These are phyloP conservation scores for Drosophila willistoni DNA, from an alignment of 1,140 invertebrate genomes.

Conservation along the genomic window DNA sequence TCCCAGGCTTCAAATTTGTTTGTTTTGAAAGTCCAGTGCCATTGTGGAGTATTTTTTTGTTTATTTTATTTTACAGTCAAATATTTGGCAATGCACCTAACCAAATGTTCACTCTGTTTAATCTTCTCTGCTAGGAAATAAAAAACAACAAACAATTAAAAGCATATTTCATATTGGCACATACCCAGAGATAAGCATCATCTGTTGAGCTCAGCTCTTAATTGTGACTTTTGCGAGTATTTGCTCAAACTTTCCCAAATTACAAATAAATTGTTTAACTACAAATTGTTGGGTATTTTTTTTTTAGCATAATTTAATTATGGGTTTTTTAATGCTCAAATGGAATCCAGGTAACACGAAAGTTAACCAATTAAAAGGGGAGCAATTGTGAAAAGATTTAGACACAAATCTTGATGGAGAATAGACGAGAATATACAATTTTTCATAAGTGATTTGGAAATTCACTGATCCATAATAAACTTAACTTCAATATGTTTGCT, in stretches of 20 bases:
- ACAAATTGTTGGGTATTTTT: neutral
- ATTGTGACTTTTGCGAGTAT: slow-evolving; percentile 33
- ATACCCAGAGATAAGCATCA: slow-evolving; percentile 38
- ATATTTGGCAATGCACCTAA: slow-evolving; percentile 43
- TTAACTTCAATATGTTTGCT: too few relatives aligned
- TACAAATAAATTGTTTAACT: neutral
- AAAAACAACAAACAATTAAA: slow-evolving; percentile 56
- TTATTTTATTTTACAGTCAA: slow-evolving; percentile 42
- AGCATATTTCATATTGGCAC: slow-evolving; percentile 62
- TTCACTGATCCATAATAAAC: too few relatives aligned
- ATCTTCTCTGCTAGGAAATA: slow-evolving; percentile 16
- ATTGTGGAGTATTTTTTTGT: slow-evolving; percentile 53
- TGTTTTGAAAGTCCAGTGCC: slow-evolving; percentile 62
- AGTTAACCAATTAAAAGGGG: too few relatives aligned
- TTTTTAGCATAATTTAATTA: slow-evolving; percentile 15
- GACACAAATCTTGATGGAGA: too few relatives aligned
- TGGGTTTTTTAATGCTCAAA: slow-evolving; percentile 20
- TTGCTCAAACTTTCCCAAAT: slow-evolving; percentile 6
- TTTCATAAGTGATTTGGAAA: too few relatives aligned
- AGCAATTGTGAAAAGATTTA: too few relatives aligned
- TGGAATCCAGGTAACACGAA: neutral
- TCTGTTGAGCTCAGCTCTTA: slow-evolving; percentile 23
- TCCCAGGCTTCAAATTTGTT: slow-evolving; percentile 45
- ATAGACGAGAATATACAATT: too few relatives aligned
- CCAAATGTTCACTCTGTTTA: slow-evolving; percentile 28